phyloP scores from a whole-genome alignment of 2,797 vertebrate species.

The Acropternis orthonyx region DNA sequence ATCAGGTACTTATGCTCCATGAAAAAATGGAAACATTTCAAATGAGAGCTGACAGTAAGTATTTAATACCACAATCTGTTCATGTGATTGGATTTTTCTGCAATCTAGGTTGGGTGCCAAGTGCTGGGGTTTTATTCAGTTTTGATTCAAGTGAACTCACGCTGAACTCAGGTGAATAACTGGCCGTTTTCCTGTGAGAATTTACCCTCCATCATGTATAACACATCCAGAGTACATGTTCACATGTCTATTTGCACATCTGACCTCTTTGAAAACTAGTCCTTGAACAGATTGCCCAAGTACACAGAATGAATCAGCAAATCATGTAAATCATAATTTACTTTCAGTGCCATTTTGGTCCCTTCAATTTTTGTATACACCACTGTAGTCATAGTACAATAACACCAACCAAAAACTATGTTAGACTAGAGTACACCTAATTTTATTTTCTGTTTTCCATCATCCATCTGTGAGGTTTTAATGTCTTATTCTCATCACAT shows the following conservation, averaged over 20 bases:
- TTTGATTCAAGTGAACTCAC: neutral
- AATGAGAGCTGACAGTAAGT: neutral
- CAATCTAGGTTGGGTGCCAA: neutral
- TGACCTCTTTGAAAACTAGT: neutral
- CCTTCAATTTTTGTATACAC: conserved; percentile 1
- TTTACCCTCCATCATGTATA: neutral
- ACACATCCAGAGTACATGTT: neutral
- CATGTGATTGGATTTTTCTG: neutral
- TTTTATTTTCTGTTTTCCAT: conserved; percentile 47
- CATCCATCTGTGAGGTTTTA: conserved; percentile 25
- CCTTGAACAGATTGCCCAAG: neutral
- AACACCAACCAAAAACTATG: neutral
- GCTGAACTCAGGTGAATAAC: neutral
- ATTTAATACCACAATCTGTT: neutral
- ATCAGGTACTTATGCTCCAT: neutral
- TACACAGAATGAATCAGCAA: neutral
- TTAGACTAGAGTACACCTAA: conserved; percentile 26
- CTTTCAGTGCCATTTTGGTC: conserved; percentile 4
- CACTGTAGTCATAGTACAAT: neutral
- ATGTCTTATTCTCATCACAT: conserved; percentile 36
- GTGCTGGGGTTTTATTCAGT: neutral
- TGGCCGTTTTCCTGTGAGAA: neutral
- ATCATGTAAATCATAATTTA: neutral
- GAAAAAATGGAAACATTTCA: neutral
- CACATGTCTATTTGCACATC: neutral